phyloP scores from a whole-genome alignment of 2,113 vertebrate species.

The Podarcis raffonei region DNA sequence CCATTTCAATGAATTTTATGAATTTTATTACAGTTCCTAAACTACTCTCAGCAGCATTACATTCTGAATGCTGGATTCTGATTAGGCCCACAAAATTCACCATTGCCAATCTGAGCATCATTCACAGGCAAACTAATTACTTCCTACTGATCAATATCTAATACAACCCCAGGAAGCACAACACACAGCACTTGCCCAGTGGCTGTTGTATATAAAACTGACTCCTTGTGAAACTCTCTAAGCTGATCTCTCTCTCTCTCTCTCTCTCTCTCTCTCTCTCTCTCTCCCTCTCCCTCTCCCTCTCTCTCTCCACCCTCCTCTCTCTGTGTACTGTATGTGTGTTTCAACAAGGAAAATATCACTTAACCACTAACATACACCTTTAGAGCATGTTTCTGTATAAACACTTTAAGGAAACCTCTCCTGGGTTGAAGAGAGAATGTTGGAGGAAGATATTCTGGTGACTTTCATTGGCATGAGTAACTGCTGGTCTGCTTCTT shows the following conservation, averaged over 20 bases:
- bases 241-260: conserved; percentile 16
- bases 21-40: background rate
- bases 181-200: background rate
- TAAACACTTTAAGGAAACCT: conserved; percentile 43
- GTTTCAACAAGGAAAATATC: conserved; percentile 42
- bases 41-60: background rate
- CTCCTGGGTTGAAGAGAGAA: conserved; percentile 14
- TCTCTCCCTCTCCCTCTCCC: background rate
- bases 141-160: conserved; percentile 28
- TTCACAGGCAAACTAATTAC: conserved; percentile 22
- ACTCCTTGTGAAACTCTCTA: background rate
- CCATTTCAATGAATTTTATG: background rate
- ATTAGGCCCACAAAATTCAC: background rate
- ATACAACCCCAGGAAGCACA: conserved; percentile 8
- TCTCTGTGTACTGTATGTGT: conserved; percentile 28
- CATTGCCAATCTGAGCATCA: conserved; percentile 14
- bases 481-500: conserved; percentile 44
- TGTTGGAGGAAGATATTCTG: background rate
- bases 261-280: background rate
- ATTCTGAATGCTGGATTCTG: background rate
- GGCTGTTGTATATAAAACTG: background rate
- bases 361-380: conserved; percentile 39
- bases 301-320: background rate
- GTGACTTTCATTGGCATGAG: conserved; percentile 25
- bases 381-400: conserved; percentile 38